These are phyloP conservation scores for Gasterosteus aculeatus DNA, from an alignment of 2,113 vertebrate species.

Conservation along the genomic window DNA sequence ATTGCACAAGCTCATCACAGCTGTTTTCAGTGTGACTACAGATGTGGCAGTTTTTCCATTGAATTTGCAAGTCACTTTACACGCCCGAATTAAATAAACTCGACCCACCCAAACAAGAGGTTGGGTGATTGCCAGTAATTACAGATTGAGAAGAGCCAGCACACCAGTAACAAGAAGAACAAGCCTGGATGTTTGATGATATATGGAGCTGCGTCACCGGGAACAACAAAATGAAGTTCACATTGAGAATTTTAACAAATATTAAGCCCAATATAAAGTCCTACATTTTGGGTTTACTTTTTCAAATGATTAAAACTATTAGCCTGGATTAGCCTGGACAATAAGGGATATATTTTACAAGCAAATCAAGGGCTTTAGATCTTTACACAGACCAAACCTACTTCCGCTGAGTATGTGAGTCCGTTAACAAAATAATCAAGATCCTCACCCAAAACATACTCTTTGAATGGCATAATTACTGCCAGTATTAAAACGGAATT, in stretches of 20 bases:
- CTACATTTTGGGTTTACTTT: neutral
- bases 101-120: constrained; percentile 6
- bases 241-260: neutral
- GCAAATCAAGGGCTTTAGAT: neutral
- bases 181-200: neutral
- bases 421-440: neutral
- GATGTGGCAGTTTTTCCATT: constrained; percentile 2
- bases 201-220: neutral
- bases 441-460: neutral
- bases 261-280: neutral
- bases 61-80: constrained; percentile 38
- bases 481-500: neutral
- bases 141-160: neutral
- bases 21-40: constrained; percentile 34
- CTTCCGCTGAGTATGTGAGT: neutral
- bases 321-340: neutral
- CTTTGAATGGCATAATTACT: neutral
- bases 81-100: constrained; percentile 27
- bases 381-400: neutral
- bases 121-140: constrained; percentile 13
- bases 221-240: neutral
- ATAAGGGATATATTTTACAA: neutral
- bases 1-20: constrained; percentile 20
- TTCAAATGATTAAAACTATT: no score
- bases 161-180: constrained; percentile 6